Conservation (phyloP, 2,797 vertebrate species). For the Gallinago nigripennis region DNA sequence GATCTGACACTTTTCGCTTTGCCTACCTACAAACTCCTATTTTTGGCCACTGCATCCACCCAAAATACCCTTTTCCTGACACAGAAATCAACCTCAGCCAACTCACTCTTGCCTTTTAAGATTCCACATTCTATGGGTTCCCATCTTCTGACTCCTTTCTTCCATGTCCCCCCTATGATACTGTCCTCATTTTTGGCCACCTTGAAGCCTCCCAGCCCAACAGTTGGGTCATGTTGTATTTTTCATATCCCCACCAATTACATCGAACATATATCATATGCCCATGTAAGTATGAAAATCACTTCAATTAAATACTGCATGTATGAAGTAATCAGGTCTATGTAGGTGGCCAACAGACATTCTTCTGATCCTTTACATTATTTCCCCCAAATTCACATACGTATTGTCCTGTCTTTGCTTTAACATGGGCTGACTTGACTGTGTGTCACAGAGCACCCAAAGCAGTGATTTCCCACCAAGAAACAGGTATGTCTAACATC, state of each 20-base stretch:
- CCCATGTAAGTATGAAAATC: accelerated
- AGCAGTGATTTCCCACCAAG: neutral
- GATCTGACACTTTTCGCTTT: neutral
- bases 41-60: neutral
- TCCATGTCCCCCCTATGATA: neutral
- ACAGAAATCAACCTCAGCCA: neutral
- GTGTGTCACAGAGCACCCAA: neutral
- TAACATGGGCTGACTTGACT: neutral
- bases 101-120: neutral
- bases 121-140: neutral
- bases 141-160: neutral
- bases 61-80: neutral
- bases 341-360: neutral
- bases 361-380: neutral
- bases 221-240: neutral
- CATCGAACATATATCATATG: neutral
- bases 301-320: neutral
- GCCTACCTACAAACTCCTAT: neutral
- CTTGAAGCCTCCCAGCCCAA: neutral
- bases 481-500: neutral
- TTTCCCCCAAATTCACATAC: accelerated
- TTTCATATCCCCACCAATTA: neutral
- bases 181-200: neutral
- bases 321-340: neutral
- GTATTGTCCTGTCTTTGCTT: neutral